Evolutionary conservation across 2,113 vertebrate genomes (phyloP), one percentile per base, ranked within the genome.

Genomic region (Hucho hucho): DNA sequence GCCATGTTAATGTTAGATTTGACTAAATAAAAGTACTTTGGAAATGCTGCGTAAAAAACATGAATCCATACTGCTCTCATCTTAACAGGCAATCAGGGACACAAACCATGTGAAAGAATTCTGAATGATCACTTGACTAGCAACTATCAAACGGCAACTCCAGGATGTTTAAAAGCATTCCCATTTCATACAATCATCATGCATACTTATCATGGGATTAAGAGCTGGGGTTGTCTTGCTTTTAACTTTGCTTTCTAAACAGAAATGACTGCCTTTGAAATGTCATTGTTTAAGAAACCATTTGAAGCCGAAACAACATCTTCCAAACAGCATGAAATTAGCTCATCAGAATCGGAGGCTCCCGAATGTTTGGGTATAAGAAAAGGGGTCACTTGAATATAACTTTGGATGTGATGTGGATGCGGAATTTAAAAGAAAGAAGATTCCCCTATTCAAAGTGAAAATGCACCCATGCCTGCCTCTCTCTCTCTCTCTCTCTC

Each of bases 301-400:
- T 76, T 82, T 64, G 70, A 43, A 43, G 37, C 37, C 9, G 2
- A 78, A 77, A 84, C 79, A 86, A 80, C 79, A 86, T 79, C 86
- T 89, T 85, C 75, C 79, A 84, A 75, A 75, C 86, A 86, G 85
- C 85, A 87, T 88, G 85, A 87, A 88, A 90, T 89, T 80, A 91
- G 87, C 83, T 89, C 81, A 87, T 89, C 86, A 89, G 89, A 92
- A 88, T 87, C 85, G 84, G 82, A 87, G 77, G 83, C 37, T 43
- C 37, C 37, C 37, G 37, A 43, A 43, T 43, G 7, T 87, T 90
- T 87, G 81, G 81, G 73, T 82, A 43, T 43, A 87, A 83, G 76
- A 76, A 86, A 90, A 86, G 67, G 11, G 67, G 32, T 47, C 43
- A 24, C 88, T 86, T 89, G 81, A 87, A 85, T 87, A 87, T 85